phyloP scores from a whole-genome alignment of 2,113 vertebrate genomes.

The Rana temporaria region DNA sequence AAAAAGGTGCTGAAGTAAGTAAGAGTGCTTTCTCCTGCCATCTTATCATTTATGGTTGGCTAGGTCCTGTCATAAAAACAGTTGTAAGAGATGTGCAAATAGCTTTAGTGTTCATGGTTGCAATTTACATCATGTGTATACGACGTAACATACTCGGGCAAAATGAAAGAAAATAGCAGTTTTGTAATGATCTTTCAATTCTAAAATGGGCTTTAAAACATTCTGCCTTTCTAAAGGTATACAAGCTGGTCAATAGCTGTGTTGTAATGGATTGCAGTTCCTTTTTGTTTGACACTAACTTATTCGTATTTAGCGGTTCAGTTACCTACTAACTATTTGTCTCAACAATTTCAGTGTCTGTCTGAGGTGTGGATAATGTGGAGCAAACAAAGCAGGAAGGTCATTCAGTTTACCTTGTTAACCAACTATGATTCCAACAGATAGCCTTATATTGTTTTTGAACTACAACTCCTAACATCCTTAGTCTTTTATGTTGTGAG shows the following conservation, averaged over 20 bases:
- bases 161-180: not conserved
- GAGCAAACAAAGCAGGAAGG: not conserved
- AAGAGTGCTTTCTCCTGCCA: not conserved
- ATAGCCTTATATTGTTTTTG: not conserved
- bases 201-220: not conserved
- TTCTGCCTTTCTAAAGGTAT: no score
- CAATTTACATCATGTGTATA: slow-evolving; percentile 22
- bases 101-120: slow-evolving; percentile 10
- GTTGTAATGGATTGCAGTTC: slow-evolving; percentile 28
- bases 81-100: slow-evolving; percentile 15
- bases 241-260: not conserved
- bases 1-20: slow-evolving; percentile 10
- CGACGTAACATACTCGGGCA: not conserved
- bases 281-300: slow-evolving; percentile 26
- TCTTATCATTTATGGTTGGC: not conserved
- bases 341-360: slow-evolving; percentile 21
- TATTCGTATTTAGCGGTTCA: not conserved
- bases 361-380: not conserved
- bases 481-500: not conserved
- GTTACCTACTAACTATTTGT: slow-evolving; percentile 39
- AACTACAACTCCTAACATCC: not conserved
- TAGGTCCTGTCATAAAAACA: not conserved
- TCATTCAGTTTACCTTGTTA: not conserved
- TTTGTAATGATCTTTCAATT: not conserved
- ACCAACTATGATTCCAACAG: not conserved